Evolutionary conservation across 2,888 invertebrate species (phyloP), one percentile per base, ranked within the genome.

Genomic region (Danaus chrysippus): DNA sequence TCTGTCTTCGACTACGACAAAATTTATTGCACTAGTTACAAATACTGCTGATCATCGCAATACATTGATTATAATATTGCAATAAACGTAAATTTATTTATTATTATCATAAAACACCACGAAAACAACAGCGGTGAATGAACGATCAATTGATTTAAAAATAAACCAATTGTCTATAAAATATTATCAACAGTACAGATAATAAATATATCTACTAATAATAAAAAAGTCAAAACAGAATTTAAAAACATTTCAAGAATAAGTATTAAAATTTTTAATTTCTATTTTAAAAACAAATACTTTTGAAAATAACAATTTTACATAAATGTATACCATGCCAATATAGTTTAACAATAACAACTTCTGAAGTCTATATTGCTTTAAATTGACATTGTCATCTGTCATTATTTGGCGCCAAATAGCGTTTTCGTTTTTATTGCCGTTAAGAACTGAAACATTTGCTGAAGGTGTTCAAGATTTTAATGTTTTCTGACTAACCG

Each of bases 51-150:
- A 79, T 77, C 79, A 78, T 79, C 77, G 78, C 77, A 77, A 77
- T 81, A 75, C 72, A 77, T 76, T 78, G 75, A 76, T 70, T 74
- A 71, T 70, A 76, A 80, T 76, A 81, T 83, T 82, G 83, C 79
- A 83, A 78, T 85, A 80, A 80, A 81, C 78, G 76, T 83, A 78
- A 83, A 84, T 85, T 88, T 87, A 86, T 86, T 86, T 87, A 84
- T 86, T 81, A 85, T 83, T 82, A 83, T 82, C 85, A 83, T 86
- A 86, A 81, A 85, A 85, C 88, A 89, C 89, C 86, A 82, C 87
- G 86, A 89, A 89, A 89, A 89, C 87, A 88, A 86, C 87, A 85
- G 89, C 88, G 89, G 90, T 91, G 90, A 89, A 88, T 90, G 90
- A 91, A 90, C 88, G 88, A 89, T 88, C 88, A 77, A 78, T 78